Conservation (phyloP, 2,888 invertebrate genomes). For the Cheilosia soror region DNA sequence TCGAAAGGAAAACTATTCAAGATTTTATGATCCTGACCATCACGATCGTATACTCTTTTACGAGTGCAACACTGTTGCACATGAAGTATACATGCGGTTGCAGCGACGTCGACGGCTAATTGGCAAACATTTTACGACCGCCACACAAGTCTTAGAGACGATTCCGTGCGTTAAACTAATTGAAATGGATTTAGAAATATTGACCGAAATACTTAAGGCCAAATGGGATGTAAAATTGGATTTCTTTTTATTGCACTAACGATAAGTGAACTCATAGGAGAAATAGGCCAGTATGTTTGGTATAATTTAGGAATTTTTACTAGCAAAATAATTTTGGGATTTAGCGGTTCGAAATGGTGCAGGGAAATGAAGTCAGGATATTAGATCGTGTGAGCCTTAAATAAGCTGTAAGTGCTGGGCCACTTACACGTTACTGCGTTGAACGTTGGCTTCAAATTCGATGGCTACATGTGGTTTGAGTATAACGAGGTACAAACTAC, state of each 20-base stretch:
- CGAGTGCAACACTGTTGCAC: constrained; percentile 62
- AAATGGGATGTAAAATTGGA: constrained; percentile 58
- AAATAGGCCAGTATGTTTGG: constrained; percentile 6
- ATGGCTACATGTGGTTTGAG: no score
- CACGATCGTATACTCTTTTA: constrained; percentile 49
- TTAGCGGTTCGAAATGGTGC: no score
- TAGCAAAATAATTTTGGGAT: no score
- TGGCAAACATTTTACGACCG: constrained; percentile 53
- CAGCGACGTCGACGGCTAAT: constrained; percentile 25
- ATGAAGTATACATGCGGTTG: not conserved
- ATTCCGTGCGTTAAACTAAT: constrained; percentile 47
- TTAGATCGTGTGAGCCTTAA: no score
- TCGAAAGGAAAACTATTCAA: constrained; percentile 43
- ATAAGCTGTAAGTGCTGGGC: no score
- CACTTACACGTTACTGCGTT: no score
- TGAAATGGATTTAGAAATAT: constrained; percentile 43
- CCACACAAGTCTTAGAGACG: constrained; percentile 28
- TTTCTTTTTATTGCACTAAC: not conserved
- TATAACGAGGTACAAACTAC: no score
- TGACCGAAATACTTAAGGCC: constrained; percentile 63
- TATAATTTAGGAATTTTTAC: not conserved
- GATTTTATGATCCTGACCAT: constrained; percentile 54
- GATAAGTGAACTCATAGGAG: not conserved
- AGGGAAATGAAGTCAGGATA: no score
- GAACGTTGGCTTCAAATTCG: no score